Evolutionary conservation across 2,888 invertebrate genomes (phyloP), one percentile per base, ranked within the genome.

Genomic region (Drosophila mayaguana): DNA sequence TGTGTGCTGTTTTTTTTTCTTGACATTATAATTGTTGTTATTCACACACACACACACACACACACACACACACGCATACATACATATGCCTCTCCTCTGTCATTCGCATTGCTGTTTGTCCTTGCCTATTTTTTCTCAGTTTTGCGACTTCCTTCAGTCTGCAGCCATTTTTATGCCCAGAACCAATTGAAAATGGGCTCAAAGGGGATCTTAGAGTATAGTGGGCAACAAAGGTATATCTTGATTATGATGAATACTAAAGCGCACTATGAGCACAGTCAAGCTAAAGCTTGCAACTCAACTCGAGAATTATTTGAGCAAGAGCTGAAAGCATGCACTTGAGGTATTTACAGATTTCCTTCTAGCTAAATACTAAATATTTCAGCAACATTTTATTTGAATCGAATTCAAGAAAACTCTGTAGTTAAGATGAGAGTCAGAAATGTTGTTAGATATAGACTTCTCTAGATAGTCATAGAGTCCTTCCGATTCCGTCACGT

Each of bases 21-120:
- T 72, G 18, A 53, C 60, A 46, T 53, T 70, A 62, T 45, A 63
- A 36, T 63, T 64, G 20, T 64, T 56, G 53, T 56, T 20, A 28
- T 11, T 28, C 18, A 20, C 11, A 28, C 28, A 28, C 28, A 28
- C 7, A 28, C 8, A 28, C 32, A 5, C 51, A 38, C 36, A 61
- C 50, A 56, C 38, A 34, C 34, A 57, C 12, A 50, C 32, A 5
- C 51, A 38, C 36, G 56, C 50, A 56, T 32, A 34, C 34, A 57
- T 9, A 50, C 32, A 36, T 51, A 56, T 36, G 50, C n/a, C 38
- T 61, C 38, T 14, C 46, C 48, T 57, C 64, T 74, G 75, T 65
- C 81, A 74, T 74, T 80, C 67, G 59, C 64, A 66, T 70, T 70
- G 63, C 46, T 63, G 54, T 75, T 71, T 73, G 71, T 64, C 55